Evolutionary conservation across 2,888 invertebrate species (phyloP), one percentile per base, ranked within the genome.

Genomic region (Nemotelus pantherinus): DNA sequence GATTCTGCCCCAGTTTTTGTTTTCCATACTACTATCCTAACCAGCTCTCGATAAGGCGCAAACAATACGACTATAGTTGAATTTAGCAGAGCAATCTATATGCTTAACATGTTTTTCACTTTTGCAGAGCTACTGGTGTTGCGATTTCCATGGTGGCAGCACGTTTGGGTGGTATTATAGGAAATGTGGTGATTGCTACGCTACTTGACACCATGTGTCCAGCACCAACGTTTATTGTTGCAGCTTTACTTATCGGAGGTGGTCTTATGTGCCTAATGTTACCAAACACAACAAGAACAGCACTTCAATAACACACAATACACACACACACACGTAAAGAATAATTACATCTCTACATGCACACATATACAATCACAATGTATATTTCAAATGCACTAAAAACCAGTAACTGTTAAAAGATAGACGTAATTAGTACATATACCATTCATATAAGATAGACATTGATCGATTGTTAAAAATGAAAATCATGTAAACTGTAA

Each of bases 91-190:
- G 25, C 5, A 7, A 2, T 39, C 39, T 58, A n/a, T 9, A 25
- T 53, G 53, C 58, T 58, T 25, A 25, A 25, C 25, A 25, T 25
- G 25, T 76, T 25, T 77, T 72, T 72, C 77, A 80, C 79, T 63
- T 80, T 86, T 89, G 1, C 87, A 94, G 95, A 83, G 96, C 96
- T 70, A 96, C 96, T 64, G 96, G 96, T 81, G 94, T 96, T 80
- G 96, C 96, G 57, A 91, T 96, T 79, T 95, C 95, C 0, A 95
- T 95, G 93, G 95, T 95, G 57, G 93, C 96, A 43, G 95, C 95
- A 45, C 91, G 97, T 77, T 89, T 97, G 79, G 97, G 96, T 81
- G 96, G 97, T 82, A 96, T 97, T 84, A 91, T 93, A 81, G 87
- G 87, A 68, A 87, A 87, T 80, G 87, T 96, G 82, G 94, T 95